Evolutionary conservation across 2,797 vertebrate species (phyloP), one percentile per base, ranked within the genome.

Genomic region (Avahi laniger): DNA sequence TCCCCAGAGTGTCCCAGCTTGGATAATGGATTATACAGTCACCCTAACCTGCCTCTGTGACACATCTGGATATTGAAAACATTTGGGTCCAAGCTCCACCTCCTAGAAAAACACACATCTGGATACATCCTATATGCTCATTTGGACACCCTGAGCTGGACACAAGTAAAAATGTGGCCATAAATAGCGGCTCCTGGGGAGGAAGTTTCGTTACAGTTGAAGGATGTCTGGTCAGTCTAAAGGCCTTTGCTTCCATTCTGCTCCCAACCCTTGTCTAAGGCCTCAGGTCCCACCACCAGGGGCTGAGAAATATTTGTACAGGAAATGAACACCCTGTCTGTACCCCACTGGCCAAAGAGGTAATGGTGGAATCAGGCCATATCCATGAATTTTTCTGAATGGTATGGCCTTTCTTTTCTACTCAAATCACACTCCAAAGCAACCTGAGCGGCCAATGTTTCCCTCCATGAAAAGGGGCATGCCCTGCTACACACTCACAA

Each of bases 171-270:
- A 63, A 43, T 5, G 12, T 35, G 81, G 41, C 18, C 13, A 1
- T 8, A 22, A 35, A 26, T 33, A 33, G 2, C 8, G 2, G 0
- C 38, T 65, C 61, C 73, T 10, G 26, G 6, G n/a, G 20, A 46
- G 43, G 43, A 7, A 5, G 41, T 28, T 65, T 46, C 5, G 1
- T 24, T 5, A 0, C 0, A 2, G 18, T 22, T 1, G 10, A 38
- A 61, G 35, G 9, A 5, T 9, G 9, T 14, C 30, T 35, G 11
- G 9, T 18, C 22, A 4, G 13, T 43, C 22, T 46, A 43, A 52
- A 38, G n/a, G 20, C 3, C 48, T 48, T 43, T 52, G 57, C 15
- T 30, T 82, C 30, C 13, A 3, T 14, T 57, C 78, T 6, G 14
- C 63, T 20, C 11, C 30, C 30, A 2, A 28, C 30, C 22, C 30